Percentiles rank a stretch among this genome's conserved stretches.
phyloP scores from a whole-genome alignment of 2,113 vertebrate genomes.

The Plecotus auritus region DNA sequence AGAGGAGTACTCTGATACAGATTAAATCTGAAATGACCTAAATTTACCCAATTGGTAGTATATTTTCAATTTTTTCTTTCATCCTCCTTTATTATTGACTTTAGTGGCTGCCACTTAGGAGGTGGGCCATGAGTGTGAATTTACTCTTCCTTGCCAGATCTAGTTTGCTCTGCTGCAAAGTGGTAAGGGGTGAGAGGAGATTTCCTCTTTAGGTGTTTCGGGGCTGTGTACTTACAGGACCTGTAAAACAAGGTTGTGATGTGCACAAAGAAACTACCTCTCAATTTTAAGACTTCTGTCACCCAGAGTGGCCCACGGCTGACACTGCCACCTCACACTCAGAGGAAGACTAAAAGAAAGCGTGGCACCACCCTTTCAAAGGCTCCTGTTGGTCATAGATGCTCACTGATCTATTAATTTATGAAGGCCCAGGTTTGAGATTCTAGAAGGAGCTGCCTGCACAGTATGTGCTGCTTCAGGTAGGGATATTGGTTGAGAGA shows the following conservation, averaged over 20 bases:
- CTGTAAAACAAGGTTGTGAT: neutral
- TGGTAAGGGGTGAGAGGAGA: neutral
- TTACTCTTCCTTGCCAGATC: neutral
- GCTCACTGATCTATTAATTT: neutral
- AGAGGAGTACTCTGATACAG: neutral
- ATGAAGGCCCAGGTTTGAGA: neutral
- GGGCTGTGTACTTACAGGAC: neutral
- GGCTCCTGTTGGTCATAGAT: neutral
- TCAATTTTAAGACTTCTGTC: slow-evolving; percentile 5
- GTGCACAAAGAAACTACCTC: neutral
- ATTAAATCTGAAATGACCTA: neutral
- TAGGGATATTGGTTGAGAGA: neutral
- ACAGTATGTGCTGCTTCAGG: neutral
- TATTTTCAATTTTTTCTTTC: neutral
- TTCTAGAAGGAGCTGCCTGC: neutral
- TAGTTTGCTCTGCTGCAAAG: neutral
- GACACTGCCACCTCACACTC: neutral
- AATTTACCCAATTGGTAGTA: neutral
- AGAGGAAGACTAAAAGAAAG: neutral
- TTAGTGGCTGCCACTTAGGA: neutral
- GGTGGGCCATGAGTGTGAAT: neutral
- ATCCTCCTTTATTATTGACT: neutral
- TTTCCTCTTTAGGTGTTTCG: neutral
- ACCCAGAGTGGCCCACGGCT: neutral
- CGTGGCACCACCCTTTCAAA: neutral